A percentile compares a stretch with the other conserved stretches of the same genome.
Evolutionary conservation across 1,140 invertebrate genomes (phyloP).

Genomic region (Stenopsyche tienmushanensis): DNA sequence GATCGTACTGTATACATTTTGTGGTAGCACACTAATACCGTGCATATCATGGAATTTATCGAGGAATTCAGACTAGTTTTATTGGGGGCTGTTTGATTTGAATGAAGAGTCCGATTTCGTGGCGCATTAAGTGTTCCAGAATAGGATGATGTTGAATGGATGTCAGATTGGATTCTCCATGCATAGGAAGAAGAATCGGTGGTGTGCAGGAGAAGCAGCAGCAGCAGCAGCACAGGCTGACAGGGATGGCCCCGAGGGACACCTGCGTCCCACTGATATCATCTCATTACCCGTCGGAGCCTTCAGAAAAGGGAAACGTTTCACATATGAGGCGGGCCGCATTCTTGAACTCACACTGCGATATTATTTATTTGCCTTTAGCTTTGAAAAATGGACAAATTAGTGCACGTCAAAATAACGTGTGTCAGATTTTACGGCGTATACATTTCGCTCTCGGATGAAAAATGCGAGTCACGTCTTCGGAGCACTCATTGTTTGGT

Average conservation of each 20-base stretch:
- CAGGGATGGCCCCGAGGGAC: no score
- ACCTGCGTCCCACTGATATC: conserved; percentile 34
- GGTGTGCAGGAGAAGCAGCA: no score
- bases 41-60: no score
- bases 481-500: no score
- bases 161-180: conserved; percentile 4
- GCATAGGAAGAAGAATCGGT: neutral
- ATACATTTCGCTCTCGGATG: conserved; percentile 7
- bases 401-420: conserved; percentile 40
- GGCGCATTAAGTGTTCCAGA: no score
- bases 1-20: no score
- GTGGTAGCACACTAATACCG: no score
- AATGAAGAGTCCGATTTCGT: no score
- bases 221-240: neutral
- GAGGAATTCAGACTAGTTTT: no score
- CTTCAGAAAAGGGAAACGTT: no score
- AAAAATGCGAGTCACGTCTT: conserved; percentile 20
- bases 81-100: no score
- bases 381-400: conserved; percentile 38
- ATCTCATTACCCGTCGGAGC: conserved; percentile 34
- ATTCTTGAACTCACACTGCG: conserved; percentile 35
- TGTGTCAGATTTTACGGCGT: conserved; percentile 29
- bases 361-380: conserved; percentile 34
- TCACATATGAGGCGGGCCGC: conserved; percentile 4
- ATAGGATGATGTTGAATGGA: neutral